Conservation (phyloP, 2,888 invertebrate genomes). For the Zaprionus bogoriensis region DNA sequence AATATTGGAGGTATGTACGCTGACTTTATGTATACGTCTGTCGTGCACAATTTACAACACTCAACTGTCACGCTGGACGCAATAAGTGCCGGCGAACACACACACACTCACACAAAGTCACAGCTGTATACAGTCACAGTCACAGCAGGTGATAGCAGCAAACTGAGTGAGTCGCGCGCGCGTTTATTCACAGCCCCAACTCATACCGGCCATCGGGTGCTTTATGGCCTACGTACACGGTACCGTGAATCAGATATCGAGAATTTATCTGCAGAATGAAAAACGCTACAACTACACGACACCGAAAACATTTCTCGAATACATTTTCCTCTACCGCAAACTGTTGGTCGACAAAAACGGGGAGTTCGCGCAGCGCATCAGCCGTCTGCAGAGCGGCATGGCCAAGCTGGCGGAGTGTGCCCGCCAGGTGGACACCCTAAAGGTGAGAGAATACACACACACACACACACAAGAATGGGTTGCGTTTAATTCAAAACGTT, state of each 20-base stretch:
- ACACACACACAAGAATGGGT: not conserved
- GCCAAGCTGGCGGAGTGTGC: slow-evolving; percentile 94
- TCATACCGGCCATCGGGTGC: slow-evolving; percentile 88
- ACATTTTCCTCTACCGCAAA: slow-evolving; percentile 92
- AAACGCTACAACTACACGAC: slow-evolving; percentile 97
- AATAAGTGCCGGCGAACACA: slow-evolving; percentile 21
- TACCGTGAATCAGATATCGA: slow-evolving; percentile 94
- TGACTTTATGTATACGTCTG: slow-evolving; percentile 35
- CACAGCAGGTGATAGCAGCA: slow-evolving; percentile 8
- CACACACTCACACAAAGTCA: slow-evolving; percentile 4
- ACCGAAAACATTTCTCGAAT: slow-evolving; percentile 98
- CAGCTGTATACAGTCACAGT: not conserved
- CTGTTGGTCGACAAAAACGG: slow-evolving; percentile 87
- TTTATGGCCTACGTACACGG: slow-evolving; percentile 97
- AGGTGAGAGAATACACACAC: slow-evolving; percentile 83
- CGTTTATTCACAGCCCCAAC: slow-evolving; percentile 83
- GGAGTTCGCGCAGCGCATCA: slow-evolving; percentile 90
- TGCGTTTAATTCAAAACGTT: not conserved
- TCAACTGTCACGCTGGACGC: slow-evolving; percentile 49
- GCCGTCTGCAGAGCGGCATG: slow-evolving; percentile 93
- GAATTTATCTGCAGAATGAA: slow-evolving; percentile 92
- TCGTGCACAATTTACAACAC: slow-evolving; percentile 51
- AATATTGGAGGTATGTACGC: slow-evolving; percentile 86
- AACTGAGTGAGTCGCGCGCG: slow-evolving; percentile 10
- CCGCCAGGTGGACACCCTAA: slow-evolving; percentile 92